Evolutionary conservation across 2,888 invertebrate genomes (phyloP).

Genomic region (Iphiclides podalirius): DNA sequence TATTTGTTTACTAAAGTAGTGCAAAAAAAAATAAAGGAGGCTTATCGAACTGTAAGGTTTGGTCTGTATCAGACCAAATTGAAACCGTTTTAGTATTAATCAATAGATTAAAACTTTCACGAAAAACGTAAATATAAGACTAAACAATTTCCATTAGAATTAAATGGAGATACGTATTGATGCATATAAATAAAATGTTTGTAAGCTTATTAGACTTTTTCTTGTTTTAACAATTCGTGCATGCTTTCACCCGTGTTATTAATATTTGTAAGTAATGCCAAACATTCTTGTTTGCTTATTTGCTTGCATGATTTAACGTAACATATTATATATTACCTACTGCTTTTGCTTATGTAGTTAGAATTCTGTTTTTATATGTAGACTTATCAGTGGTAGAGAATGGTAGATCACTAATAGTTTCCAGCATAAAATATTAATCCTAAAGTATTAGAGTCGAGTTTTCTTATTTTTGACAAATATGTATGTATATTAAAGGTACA

Average conservation of each 20-base stretch:
- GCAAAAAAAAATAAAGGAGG: slow-evolving; percentile 1
- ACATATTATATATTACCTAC: too few relatives aligned
- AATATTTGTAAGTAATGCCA: too few relatives aligned
- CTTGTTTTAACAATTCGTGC: slow-evolving; percentile 12
- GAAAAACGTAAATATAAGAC: slow-evolving; percentile 1
- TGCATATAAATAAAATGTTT: slow-evolving; percentile 38
- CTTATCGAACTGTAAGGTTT: slow-evolving; percentile 34
- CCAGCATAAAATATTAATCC: too few relatives aligned
- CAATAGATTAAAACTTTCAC: slow-evolving; percentile 14
- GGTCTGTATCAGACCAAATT: slow-evolving; percentile 71
- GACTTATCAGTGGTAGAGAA: too few relatives aligned
- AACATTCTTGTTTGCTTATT: neutral
- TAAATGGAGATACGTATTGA: slow-evolving; percentile 17
- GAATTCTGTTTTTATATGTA: too few relatives aligned
- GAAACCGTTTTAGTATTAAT: slow-evolving; percentile 22
- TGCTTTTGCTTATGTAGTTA: too few relatives aligned
- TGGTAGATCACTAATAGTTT: too few relatives aligned
- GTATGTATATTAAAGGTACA: too few relatives aligned
- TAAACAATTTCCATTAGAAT: slow-evolving; percentile 3
- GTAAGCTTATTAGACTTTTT: slow-evolving; percentile 33
- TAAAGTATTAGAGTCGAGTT: too few relatives aligned
- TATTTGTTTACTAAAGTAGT: neutral
- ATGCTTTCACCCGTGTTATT: slow-evolving; percentile 4
- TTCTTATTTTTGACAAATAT: too few relatives aligned
- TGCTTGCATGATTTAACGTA: neutral